These are phyloP conservation scores for Eumaeus atala DNA, from an alignment of 1,140 invertebrate genomes.

Conservation along the genomic window DNA sequence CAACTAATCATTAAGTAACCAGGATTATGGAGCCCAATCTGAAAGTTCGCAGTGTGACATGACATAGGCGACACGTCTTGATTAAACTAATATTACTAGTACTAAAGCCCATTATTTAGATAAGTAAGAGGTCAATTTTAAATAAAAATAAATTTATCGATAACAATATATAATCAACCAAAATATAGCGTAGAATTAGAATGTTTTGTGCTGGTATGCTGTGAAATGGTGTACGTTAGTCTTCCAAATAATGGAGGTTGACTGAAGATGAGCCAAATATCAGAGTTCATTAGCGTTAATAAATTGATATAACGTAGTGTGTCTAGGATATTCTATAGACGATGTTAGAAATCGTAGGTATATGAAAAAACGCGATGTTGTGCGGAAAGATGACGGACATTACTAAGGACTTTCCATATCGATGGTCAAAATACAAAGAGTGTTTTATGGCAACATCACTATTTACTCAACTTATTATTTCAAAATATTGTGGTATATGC, in stretches of 20 bases:
- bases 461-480: no score
- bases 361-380: background rate
- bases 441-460: no score
- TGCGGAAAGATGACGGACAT: background rate
- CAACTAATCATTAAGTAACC: no score
- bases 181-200: conserved; percentile 19
- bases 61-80: no score
- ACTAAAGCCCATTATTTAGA: no score
- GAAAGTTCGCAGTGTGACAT: no score
- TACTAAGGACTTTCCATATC: background rate
- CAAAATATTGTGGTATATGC: no score
- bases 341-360: background rate
- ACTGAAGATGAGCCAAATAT: conserved; percentile 32
- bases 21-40: no score
- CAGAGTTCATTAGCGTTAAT: conserved; percentile 5
- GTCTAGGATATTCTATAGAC: no score
- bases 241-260: conserved; percentile 57
- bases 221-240: conserved; percentile 41
- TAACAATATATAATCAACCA: conserved; percentile 6
- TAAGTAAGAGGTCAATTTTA: no score
- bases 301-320: background rate
- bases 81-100: no score
- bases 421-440: no score
- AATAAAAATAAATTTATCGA: background rate
- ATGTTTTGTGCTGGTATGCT: conserved; percentile 17